Base-by-base conservation (phyloP, 1,140 invertebrate species). In the Trichomalopsis sarcophagae region DNA sequence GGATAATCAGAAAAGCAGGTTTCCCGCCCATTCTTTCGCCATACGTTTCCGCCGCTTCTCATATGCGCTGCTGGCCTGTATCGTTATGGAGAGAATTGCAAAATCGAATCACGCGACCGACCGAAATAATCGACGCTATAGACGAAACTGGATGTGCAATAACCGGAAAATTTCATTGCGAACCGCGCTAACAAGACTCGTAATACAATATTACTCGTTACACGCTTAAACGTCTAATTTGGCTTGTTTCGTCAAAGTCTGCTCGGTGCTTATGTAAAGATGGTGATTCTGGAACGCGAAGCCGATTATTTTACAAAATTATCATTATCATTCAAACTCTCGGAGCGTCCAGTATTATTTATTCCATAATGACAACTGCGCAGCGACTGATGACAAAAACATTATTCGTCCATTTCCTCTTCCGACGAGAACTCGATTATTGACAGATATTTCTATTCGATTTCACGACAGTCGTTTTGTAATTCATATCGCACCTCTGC, bases 51-150 rank as follows among this genome's bases (percentile, higher is more conserved):
- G 30, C 40, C n/a, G 30, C n/a, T 66, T 66, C 47, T 66, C 77
- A 50, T 66, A 17, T 33, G 33, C 17, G 10, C n/a, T 5, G 4
- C 27, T 17, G 21, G 9, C 33, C 36, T 2, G 17, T 62, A 69
- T 73, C 17, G 68, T 36, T 81, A 50, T 13, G 13, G 14, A 7
- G 9, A 50, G 17, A 30, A 73, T 81, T 81, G 33, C 44, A 50
- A 73, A 80, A 80, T 80, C 47, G 36, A 80, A 68, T 68, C 62
- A 44, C 55, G n/a, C 68, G 80, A 50, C 80, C 50, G 55, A 47
- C 68, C 47, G 21, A 69, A 81, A 81, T 81, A 81, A 81, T 81
- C 40, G 78, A 44, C 78, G 14, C 44, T 21, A 81, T 81, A 69
- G n/a, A 69, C 62, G 62, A 81, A 81, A 69, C 30, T 71, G 17